phyloP scores from a whole-genome alignment of 2,888 invertebrate genomes.

The Nomada flava region DNA sequence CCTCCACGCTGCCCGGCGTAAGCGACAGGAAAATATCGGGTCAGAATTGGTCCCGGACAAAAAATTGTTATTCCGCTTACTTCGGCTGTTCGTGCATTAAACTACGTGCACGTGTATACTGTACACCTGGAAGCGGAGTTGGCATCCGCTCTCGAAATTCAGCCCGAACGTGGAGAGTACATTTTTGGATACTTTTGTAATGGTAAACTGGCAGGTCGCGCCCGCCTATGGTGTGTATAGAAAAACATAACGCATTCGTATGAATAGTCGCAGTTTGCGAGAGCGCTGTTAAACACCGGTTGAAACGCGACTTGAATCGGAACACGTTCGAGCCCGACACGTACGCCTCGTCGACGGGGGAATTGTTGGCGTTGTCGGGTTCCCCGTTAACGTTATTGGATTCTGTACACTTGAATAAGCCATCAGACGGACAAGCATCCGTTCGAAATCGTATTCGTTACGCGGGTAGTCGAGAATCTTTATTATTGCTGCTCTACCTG shows the following conservation, averaged over 20 bases:
- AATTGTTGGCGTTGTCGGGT: conserved; percentile 45
- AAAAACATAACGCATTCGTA: conserved; percentile 52
- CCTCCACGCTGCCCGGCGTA: too few relatives aligned
- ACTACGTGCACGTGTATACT: too few relatives aligned
- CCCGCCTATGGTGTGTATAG: conserved; percentile 6
- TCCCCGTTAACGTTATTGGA: conserved; percentile 53
- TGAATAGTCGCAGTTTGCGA: conserved; percentile 53
- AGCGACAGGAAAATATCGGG: too few relatives aligned
- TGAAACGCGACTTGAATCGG: conserved; percentile 46
- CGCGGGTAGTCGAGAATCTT: conserved; percentile 47
- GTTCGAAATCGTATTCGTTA: conserved; percentile 59
- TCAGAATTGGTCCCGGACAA: not conserved
- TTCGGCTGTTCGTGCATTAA: not conserved
- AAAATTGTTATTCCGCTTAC: conserved; percentile 4
- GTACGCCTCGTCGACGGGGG: conserved; percentile 46
- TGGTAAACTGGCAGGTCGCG: not conserved
- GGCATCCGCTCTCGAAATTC: conserved; percentile 6
- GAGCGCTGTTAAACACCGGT: conserved; percentile 46
- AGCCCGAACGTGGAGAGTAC: not conserved
- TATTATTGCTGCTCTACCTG: conserved; percentile 23
- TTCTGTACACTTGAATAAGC: conserved; percentile 55
- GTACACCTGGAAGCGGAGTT: not conserved
- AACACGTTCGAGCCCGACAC: conserved; percentile 24
- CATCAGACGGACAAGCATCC: conserved; percentile 43
- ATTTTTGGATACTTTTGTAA: conserved; percentile 35